phyloP scores from a whole-genome alignment of 2,797 vertebrate species.

The Hozukius guyotensis region DNA sequence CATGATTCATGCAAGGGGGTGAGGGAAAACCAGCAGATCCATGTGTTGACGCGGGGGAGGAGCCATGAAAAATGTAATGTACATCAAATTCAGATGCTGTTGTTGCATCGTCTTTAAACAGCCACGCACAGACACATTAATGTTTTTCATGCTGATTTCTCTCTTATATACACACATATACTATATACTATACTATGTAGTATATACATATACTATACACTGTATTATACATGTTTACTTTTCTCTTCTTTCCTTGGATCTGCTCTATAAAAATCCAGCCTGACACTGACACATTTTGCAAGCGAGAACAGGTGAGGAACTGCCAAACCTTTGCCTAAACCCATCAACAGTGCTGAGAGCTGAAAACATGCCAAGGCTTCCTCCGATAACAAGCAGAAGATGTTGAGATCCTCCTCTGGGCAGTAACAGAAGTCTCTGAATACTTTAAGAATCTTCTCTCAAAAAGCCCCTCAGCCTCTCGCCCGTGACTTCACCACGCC shows the following conservation, averaged over 20 bases:
- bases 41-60: slow-evolving; percentile 8
- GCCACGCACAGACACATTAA: background rate
- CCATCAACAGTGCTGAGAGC: slow-evolving; percentile 63
- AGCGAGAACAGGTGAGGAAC: slow-evolving; percentile 64
- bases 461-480: slow-evolving; percentile 56
- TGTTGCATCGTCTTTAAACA: background rate
- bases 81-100: slow-evolving; percentile 1
- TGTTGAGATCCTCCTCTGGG: slow-evolving; percentile 76
- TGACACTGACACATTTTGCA: slow-evolving; percentile 66
- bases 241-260: slow-evolving; percentile 4
- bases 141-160: background rate
- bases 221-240: no score
- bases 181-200: background rate
- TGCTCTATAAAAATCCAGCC: slow-evolving; percentile 50
- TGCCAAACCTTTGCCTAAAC: slow-evolving; percentile 73
- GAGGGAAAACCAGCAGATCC: slow-evolving; percentile 39
- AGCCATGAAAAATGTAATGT: slow-evolving; percentile 14
- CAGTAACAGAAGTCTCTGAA: slow-evolving; percentile 61
- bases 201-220: background rate
- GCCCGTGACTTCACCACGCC: slow-evolving; percentile 42
- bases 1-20: slow-evolving; percentile 25
- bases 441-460: slow-evolving; percentile 61
- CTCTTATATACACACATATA: background rate
- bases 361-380: slow-evolving; percentile 76
- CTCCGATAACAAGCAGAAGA: slow-evolving; percentile 75